Percentiles rank a stretch among this genome's conserved stretches.
Conservation (phyloP, 2,797 vertebrate species). For the Anolis apletophallus region DNA sequence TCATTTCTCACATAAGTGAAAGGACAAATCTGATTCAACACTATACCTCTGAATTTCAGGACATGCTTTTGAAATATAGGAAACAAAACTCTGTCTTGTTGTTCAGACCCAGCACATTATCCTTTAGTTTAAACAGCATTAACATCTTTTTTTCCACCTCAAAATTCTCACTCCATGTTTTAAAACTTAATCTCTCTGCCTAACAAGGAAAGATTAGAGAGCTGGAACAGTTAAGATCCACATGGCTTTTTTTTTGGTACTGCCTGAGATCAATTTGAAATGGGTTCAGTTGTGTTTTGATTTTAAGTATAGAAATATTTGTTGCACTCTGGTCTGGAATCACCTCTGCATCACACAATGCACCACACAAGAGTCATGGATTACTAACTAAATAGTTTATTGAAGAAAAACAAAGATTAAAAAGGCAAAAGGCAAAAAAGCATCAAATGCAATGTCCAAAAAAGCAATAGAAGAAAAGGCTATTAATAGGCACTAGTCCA, state of each 20-base stretch:
- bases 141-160: neutral
- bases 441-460: too few relatives aligned
- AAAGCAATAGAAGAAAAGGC: too few relatives aligned
- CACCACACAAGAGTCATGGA: too few relatives aligned
- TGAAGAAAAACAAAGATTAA: too few relatives aligned
- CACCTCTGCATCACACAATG: too few relatives aligned
- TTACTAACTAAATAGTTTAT: too few relatives aligned
- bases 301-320: neutral
- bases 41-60: neutral
- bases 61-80: neutral
- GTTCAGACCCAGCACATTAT: neutral
- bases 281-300: neutral
- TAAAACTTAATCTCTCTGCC: neutral
- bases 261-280: neutral
- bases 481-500: too few relatives aligned
- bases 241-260: neutral
- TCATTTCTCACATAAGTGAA: neutral
- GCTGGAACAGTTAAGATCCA: neutral
- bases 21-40: neutral
- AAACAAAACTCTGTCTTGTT: neutral
- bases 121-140: neutral
- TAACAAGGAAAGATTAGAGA: neutral
- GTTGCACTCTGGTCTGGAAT: too few relatives aligned
- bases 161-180: neutral
- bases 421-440: too few relatives aligned